These are phyloP conservation scores for Alligator sinensis DNA, from an alignment of 2,113 vertebrate genomes.

Conservation along the genomic window DNA sequence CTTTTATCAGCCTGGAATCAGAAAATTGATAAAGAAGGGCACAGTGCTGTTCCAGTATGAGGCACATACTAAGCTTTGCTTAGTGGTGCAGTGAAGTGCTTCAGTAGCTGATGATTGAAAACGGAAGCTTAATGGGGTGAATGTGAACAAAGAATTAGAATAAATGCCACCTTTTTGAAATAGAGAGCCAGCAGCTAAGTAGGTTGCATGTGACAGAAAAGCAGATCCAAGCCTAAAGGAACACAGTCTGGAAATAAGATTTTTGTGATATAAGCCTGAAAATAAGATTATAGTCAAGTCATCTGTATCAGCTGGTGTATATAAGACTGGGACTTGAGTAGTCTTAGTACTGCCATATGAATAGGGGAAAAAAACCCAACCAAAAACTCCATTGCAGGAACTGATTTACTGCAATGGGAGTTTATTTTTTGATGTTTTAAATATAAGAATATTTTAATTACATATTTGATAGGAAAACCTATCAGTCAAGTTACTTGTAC, in stretches of 20 bases:
- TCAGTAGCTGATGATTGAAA: conserved; percentile 61
- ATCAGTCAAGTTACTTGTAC: background rate
- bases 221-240: conserved; percentile 14
- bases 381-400: background rate
- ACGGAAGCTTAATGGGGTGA: conserved; percentile 61
- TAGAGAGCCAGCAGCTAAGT: conserved; percentile 19
- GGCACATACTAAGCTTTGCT: conserved; percentile 32
- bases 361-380: background rate
- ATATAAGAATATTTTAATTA: background rate
- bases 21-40: conserved; percentile 43
- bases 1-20: conserved; percentile 45
- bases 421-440: background rate
- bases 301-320: background rate
- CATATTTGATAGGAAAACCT: background rate
- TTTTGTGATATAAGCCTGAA: background rate
- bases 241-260: background rate
- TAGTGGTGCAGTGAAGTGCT: conserved; percentile 43
- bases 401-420: background rate
- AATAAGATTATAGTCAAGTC: background rate
- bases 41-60: background rate
- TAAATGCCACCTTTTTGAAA: conserved; percentile 56
- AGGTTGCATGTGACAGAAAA: conserved; percentile 27
- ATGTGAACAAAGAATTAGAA: conserved; percentile 62
- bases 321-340: background rate
- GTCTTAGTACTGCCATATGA: background rate